These are phyloP conservation scores for Hylaeus anthracinus DNA, from an alignment of 1,140 invertebrate genomes.

Conservation along the genomic window DNA sequence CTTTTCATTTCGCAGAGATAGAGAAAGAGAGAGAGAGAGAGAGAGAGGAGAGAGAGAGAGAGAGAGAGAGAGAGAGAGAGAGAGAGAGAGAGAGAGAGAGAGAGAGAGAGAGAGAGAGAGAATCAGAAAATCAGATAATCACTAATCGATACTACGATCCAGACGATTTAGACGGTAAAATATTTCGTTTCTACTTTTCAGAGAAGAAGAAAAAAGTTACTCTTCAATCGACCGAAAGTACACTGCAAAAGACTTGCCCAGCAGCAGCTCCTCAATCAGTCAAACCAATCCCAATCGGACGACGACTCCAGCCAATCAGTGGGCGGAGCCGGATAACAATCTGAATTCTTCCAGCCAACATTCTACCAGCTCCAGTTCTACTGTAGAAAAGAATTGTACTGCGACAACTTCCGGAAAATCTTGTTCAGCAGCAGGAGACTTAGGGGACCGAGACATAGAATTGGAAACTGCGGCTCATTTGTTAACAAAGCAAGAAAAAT, in stretches of 20 bases:
- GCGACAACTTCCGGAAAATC: slow-evolving; percentile 62
- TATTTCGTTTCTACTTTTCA: slow-evolving; percentile 67
- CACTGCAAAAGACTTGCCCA: slow-evolving; percentile 81
- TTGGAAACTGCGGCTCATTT: slow-evolving; percentile 77
- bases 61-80: neutral
- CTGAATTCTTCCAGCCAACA: slow-evolving; percentile 69
- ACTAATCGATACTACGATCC: neutral
- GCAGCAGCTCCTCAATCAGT: slow-evolving; percentile 74
- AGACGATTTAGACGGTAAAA: neutral
- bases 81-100: neutral
- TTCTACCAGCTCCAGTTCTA: slow-evolving; percentile 68
- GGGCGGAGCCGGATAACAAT: slow-evolving; percentile 78
- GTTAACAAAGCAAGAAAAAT: slow-evolving; percentile 79
- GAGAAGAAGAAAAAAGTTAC: slow-evolving; percentile 88
- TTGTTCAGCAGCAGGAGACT: slow-evolving; percentile 59
- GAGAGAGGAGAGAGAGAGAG: neutral
- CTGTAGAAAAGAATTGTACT: slow-evolving; percentile 68
- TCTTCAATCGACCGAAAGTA: slow-evolving; percentile 90
- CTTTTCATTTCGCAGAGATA: neutral
- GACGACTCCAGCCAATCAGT: slow-evolving; percentile 79
- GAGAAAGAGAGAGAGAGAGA: neutral
- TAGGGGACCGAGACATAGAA: slow-evolving; percentile 73
- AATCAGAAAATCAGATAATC: neutral
- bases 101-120: slow-evolving; percentile 1
- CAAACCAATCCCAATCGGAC: slow-evolving; percentile 76